These are phyloP conservation scores for Caenorhabditis japonica DNA, from an alignment of 2,888 invertebrate species.

Conservation along the genomic window DNA sequence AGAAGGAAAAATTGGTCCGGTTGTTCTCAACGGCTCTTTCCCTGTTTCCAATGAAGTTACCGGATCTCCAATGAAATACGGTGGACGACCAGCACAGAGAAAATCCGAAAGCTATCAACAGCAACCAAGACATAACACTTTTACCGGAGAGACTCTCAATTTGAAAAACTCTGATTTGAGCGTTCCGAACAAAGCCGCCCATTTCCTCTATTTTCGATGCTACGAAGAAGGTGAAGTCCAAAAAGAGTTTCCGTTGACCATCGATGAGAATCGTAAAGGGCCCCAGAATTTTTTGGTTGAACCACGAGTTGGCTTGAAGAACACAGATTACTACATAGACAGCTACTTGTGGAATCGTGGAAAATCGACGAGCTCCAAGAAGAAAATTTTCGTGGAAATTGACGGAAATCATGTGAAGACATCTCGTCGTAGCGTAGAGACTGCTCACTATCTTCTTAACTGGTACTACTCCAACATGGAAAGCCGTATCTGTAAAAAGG, in stretches of 20 bases:
- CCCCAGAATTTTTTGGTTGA: slow-evolving; percentile 46
- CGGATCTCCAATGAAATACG: slow-evolving; percentile 22
- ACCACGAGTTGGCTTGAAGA: slow-evolving; percentile 44
- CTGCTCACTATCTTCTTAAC: slow-evolving; percentile 41
- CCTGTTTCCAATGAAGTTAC: slow-evolving; percentile 21
- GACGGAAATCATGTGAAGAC: slow-evolving; percentile 49
- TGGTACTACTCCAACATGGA: slow-evolving; percentile 58
- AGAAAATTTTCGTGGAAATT: slow-evolving; percentile 46
- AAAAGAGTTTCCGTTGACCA: slow-evolving; percentile 48
- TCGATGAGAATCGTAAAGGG: slow-evolving; percentile 33
- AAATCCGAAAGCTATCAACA: neutral
- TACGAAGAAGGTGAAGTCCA: slow-evolving; percentile 47
- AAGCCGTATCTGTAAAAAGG: slow-evolving; percentile 48
- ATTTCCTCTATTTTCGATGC: slow-evolving; percentile 45
- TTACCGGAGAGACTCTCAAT: slow-evolving; percentile 36
- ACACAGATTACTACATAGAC: slow-evolving; percentile 52
- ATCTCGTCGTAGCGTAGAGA: slow-evolving; percentile 16
- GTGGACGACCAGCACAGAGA: neutral
- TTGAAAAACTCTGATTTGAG: slow-evolving; percentile 38
- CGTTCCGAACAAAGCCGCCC: slow-evolving; percentile 49
- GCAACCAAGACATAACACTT: neutral
- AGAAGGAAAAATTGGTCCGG: slow-evolving; percentile 7
- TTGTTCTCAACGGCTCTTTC: slow-evolving; percentile 17
- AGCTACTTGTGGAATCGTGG: slow-evolving; percentile 52
- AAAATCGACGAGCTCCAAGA: slow-evolving; percentile 51